Conservation (phyloP, 1,140 invertebrate genomes). For the Euglossa dilemma region DNA sequence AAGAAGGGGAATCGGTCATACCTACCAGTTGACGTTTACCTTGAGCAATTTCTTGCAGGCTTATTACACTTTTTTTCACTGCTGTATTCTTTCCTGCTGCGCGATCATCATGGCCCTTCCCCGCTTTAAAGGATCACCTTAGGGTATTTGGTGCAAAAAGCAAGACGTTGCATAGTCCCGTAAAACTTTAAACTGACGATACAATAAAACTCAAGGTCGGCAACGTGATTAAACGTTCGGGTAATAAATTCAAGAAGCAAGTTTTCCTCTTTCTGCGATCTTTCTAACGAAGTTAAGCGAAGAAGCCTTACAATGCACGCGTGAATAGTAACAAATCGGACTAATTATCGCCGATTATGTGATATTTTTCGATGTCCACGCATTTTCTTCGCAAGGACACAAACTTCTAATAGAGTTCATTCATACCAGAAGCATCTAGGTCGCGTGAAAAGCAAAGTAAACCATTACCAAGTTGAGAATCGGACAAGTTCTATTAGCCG, state of each 20-base stretch:
- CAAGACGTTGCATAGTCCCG: not conserved
- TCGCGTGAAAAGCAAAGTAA: not conserved
- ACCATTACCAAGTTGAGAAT: not conserved
- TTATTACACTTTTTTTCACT: slow-evolving; percentile 50
- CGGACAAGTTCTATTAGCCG: not conserved
- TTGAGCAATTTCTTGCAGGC: slow-evolving; percentile 64
- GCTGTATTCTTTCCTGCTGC: slow-evolving; percentile 42
- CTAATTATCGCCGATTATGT: not conserved
- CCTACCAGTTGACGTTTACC: slow-evolving; percentile 70
- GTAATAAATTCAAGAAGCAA: not conserved
- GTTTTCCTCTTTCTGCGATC: not conserved
- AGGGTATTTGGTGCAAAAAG: not conserved
- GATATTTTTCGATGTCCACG: not conserved
- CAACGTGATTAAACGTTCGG: not conserved
- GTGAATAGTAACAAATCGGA: too few species aligned
- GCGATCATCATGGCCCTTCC: not conserved
- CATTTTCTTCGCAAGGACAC: too few species aligned
- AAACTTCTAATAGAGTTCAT: not conserved
- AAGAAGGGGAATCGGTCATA: slow-evolving; percentile 63
- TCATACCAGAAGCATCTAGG: not conserved
- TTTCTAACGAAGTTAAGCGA: not conserved
- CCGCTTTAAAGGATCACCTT: slow-evolving; percentile 34
- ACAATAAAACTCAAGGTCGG: slow-evolving; percentile 6
- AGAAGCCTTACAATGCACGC: too few species aligned
- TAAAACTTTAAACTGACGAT: not conserved